Evolutionary conservation across 2,113 vertebrate genomes (phyloP).

Genomic region (Heliornis fulica): DNA sequence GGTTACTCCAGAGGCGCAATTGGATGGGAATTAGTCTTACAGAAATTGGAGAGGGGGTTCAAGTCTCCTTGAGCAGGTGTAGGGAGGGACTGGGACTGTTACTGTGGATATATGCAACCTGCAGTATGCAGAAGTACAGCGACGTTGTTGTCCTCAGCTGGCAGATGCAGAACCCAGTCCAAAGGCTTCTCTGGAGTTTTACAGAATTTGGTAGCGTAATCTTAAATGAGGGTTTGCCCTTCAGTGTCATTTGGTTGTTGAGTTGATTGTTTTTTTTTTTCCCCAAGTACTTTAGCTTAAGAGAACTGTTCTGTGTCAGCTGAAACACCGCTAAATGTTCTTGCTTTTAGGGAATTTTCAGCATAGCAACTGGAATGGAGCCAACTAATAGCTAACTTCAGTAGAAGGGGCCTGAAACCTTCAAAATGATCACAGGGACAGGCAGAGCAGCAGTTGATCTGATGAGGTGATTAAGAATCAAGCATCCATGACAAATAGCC

Average conservation of each 20-base stretch:
- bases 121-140: not conserved
- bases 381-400: not conserved
- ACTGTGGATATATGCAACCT: rapidly evolving
- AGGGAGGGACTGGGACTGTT: not conserved
- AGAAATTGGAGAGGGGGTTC: not conserved
- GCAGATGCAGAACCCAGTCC: not conserved
- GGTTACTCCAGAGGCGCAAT: not conserved
- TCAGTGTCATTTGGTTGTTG: not conserved
- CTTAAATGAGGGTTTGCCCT: not conserved
- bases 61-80: not conserved
- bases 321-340: not conserved
- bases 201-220: not conserved
- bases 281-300: not conserved
- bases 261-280: not conserved
- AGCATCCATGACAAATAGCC: conserved; percentile 53
- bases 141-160: not conserved
- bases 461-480: conserved; percentile 57
- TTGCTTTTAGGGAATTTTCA: not conserved
- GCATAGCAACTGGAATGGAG: not conserved
- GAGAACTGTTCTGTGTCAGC: not conserved
- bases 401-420: not conserved
- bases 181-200: not conserved
- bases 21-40: not conserved
- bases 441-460: conserved; percentile 27
- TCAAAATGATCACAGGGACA: not conserved